Evolutionary conservation across 2,888 invertebrate genomes (phyloP), one percentile per base, ranked within the genome.

Genomic region (Diploptera punctata): DNA sequence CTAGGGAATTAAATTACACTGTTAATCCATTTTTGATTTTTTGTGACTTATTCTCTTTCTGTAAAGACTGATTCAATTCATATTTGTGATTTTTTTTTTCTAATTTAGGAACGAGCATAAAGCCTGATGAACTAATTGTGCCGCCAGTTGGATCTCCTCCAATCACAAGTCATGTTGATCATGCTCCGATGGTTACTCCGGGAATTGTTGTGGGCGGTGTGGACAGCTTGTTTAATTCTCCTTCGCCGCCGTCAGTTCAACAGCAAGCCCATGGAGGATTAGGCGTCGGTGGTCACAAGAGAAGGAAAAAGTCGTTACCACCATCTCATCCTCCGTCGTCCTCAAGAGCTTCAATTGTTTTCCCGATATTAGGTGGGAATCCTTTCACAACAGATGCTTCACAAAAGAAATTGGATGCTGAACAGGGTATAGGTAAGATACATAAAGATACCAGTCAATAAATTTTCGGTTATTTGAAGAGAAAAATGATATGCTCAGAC

Each of bases 261-360:
- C 74, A 60, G 24, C 65, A 57, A 43, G 38, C 29, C 29, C 65
- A 62, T 10, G 69, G 69, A 10, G 68, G 68, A n/a, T 54, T 60
- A 10, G 24, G 21, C 24, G 49, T 49, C 13, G 47, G 49, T 18
- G 49, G 38, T 24, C 70, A 68, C n/a, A 49, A 38, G 44, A 71
- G 71, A 21, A 82, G 81, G 73, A 84, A 82, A 78, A 84, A 83
- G 77, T 82, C 82, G 52, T 78, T 84, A 31, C 82, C 87, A 81
- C 83, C 83, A 0, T 80, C 82, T 24, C 82, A 83, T 75, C 81
- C 82, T n/a, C 91, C 91, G 77, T 89, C 90, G 78, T 90, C 90
- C 81, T 90, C 90, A 77, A 87, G 93, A 79, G 91, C 91, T 76
- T 92, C 92, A 84, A 90, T 93, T 77, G 91, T 90, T 79, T 90